A percentile compares a stretch with the other conserved stretches of the same genome.
These are phyloP conservation scores for Cordilura impudica DNA, from an alignment of 2,888 invertebrate genomes.

Conservation along the genomic window DNA sequence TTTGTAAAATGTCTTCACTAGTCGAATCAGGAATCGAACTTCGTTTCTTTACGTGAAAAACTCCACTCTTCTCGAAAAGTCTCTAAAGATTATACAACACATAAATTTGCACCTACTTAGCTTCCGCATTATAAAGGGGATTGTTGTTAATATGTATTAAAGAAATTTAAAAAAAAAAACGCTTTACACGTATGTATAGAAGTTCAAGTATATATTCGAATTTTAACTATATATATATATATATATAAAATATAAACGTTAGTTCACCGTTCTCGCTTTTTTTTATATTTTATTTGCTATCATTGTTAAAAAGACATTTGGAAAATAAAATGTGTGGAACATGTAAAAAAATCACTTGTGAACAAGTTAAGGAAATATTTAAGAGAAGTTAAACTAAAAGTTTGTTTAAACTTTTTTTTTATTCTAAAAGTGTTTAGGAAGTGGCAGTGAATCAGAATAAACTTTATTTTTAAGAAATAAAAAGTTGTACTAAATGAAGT, in stretches of 20 bases:
- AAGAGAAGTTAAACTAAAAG: slow-evolving; percentile 21
- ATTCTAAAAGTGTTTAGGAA: slow-evolving; percentile 5
- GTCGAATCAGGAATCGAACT: too few species aligned
- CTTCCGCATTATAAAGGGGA: too few species aligned
- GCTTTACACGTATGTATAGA: not conserved
- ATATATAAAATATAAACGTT: not conserved
- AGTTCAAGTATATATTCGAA: not conserved
- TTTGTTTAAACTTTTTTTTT: slow-evolving; percentile 16
- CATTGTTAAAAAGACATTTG: slow-evolving; percentile 27
- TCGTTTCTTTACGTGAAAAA: too few species aligned
- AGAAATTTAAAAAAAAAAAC: not conserved
- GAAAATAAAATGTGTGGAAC: not conserved
- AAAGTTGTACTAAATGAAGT: too few species aligned
- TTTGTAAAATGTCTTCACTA: too few species aligned
- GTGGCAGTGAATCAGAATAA: slow-evolving; percentile 3
- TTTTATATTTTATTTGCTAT: slow-evolving; percentile 4
- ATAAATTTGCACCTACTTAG: too few species aligned
- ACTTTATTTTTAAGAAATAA: too few species aligned
- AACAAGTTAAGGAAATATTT: slow-evolving; percentile 67
- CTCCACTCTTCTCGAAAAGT: too few species aligned
- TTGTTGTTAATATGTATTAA: too few species aligned
- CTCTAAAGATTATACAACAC: too few species aligned
- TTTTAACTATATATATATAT: slow-evolving; percentile 2
- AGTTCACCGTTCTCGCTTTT: not conserved
- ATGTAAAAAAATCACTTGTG: slow-evolving; percentile 60